Percentiles rank a stretch among this genome's conserved stretches.
Conservation (phyloP, 1,140 invertebrate species). For the Pseudobourletiella spinata region DNA sequence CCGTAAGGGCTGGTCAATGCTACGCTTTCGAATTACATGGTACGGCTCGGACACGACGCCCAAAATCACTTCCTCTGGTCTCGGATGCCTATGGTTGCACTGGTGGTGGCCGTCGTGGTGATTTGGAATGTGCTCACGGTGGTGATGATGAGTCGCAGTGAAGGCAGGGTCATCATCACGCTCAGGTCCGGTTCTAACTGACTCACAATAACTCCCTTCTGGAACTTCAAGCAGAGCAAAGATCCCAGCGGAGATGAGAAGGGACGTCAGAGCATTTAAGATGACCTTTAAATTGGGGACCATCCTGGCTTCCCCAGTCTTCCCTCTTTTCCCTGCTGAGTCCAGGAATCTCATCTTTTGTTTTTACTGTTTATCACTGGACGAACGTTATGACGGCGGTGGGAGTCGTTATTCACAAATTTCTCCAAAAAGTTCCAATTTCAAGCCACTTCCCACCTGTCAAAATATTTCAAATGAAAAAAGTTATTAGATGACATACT, state of each 20-base stretch:
- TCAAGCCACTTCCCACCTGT: too few species aligned
- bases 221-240: neutral
- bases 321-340: neutral
- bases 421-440: too few species aligned
- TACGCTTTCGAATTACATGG: slow-evolving; percentile 71
- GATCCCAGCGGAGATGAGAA: too few species aligned
- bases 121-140: neutral
- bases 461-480: too few species aligned
- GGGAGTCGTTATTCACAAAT: too few species aligned
- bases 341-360: neutral
- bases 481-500: too few species aligned
- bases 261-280: too few species aligned
- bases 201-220: neutral
- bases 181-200: neutral
- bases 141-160: too few species aligned
- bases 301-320: too few species aligned
- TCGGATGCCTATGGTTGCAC: neutral
- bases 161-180: too few species aligned
- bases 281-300: too few species aligned
- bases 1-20: slow-evolving; percentile 71
- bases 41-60: slow-evolving; percentile 68
- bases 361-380: neutral
- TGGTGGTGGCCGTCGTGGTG: neutral
- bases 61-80: slow-evolving; percentile 58
- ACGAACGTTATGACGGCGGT: too few species aligned